These are phyloP conservation scores for Rhopalosiphum maidis DNA, from an alignment of 1,140 invertebrate genomes.

Conservation along the genomic window DNA sequence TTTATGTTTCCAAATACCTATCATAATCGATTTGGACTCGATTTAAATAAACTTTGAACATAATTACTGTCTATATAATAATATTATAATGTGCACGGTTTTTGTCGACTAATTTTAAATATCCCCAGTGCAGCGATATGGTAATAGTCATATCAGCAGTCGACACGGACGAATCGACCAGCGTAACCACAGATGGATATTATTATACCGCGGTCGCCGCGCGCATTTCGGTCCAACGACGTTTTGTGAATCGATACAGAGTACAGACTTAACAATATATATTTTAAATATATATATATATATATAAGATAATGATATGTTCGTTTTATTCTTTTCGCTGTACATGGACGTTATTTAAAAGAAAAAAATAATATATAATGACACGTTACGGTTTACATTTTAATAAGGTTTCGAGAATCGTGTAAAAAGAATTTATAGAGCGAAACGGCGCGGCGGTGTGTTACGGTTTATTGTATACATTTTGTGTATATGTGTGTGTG, in stretches of 20 bases:
- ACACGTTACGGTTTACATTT: conserved; percentile 47
- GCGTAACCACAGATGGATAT: background rate
- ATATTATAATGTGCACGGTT: background rate
- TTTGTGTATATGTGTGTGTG: background rate
- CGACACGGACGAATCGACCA: background rate
- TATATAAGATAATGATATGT: background rate
- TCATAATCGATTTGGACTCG: background rate
- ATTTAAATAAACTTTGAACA: background rate
- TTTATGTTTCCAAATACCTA: background rate
- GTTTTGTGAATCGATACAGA: background rate
- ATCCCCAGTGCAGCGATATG: background rate
- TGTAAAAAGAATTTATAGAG: conserved; percentile 26
- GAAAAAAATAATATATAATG: conserved; percentile 13
- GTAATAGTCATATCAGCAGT: background rate
- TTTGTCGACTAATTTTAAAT: background rate
- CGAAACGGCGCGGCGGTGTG: conserved; percentile 17
- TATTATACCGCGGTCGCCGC: background rate
- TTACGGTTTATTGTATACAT: conserved; percentile 20
- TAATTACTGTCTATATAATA: background rate
- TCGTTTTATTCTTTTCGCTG: background rate
- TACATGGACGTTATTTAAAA: background rate
- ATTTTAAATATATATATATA: background rate
- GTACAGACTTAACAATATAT: background rate
- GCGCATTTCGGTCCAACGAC: background rate
- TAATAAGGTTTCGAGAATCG: conserved; percentile 7